Base-by-base conservation (phyloP, 2,888 invertebrate species). In the Troides oblongomaculatus region DNA sequence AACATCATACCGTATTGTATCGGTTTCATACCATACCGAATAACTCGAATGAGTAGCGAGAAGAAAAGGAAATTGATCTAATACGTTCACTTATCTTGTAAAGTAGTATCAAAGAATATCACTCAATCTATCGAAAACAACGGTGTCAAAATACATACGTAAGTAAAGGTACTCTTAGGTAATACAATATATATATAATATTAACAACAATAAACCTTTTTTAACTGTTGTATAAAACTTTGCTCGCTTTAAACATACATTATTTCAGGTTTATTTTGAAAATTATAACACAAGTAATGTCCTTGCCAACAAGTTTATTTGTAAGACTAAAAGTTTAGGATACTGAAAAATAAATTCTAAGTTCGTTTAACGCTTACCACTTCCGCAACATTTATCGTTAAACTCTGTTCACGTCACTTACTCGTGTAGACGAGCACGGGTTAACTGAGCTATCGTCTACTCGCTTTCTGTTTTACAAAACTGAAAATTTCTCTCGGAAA, bases 1-100 rank as follows among this genome's bases (percentile, higher is more conserved):
- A 69, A 70, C 67, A 72, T 75, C 73, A 70, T 66, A 73, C 71
- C 71, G 71, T 68, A 72, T 71, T 70, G 66, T 71, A 73, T 73
- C 56, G 39, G 30, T 59, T 70, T 43, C 58, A 60, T 67, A 46
- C 43, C 43, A 46, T 46, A 58, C 18, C 21, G 57, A 56, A 61
- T 64, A 61, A 61, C 46, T 56, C 30, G 64, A 56, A 53, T 53
- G 30, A 30, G 18, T 36, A 21, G 36, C 12, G n/a, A 56, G 61
- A 53, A 56, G 43, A 39, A 64, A 64, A 58, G 7, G 21, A 53
- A 66, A 61, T 25, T n/a, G 53, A 53, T 23, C 21, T 23, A 56
- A 7, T n/a, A 57, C 23, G 7, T 57, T 57, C 23, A 21, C 57
- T 57, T 57, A 57, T 5, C 50, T 2, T 23, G 57, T 23, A 12